Percentiles rank a stretch among this genome's conserved stretches.
Conservation (phyloP, 2,113 vertebrate genomes). For the Odontophorus gujanensis region DNA sequence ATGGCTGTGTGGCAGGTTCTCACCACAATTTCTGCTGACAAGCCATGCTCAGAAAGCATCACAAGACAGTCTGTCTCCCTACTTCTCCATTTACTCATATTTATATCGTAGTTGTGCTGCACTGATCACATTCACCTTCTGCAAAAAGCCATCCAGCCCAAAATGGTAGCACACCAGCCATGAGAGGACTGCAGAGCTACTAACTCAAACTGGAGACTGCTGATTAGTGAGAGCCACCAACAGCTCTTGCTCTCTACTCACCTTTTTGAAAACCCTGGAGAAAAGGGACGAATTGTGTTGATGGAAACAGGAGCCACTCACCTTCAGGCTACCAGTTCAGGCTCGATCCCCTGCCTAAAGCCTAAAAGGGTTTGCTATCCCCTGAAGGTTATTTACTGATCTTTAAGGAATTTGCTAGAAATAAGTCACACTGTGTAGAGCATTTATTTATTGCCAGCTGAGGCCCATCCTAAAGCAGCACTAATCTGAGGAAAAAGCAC, state of each 20-base stretch:
- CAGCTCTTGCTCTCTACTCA: neutral
- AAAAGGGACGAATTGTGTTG: neutral
- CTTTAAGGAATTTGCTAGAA: neutral
- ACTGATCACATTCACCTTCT: neutral
- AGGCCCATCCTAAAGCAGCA: neutral
- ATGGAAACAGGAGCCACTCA: neutral
- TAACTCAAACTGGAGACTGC: neutral
- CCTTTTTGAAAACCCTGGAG: neutral
- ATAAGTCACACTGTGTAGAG: neutral
- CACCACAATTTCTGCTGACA: neutral
- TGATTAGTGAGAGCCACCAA: neutral
- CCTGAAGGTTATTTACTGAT: neutral
- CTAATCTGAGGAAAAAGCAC: neutral
- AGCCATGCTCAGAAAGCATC: neutral
- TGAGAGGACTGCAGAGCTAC: neutral
- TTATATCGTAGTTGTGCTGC: neutral
- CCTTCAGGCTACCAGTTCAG: neutral
- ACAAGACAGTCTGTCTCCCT: neutral
- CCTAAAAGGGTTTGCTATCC: neutral
- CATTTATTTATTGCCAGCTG: neutral
- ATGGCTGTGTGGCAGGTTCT: neutral
- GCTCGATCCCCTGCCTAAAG: neutral
- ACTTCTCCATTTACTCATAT: neutral
- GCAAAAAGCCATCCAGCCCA: neutral
- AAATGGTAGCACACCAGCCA: neutral